phyloP scores from a whole-genome alignment of 92 coral and sea anemone species.

The Heteractis magnifica region DNA sequence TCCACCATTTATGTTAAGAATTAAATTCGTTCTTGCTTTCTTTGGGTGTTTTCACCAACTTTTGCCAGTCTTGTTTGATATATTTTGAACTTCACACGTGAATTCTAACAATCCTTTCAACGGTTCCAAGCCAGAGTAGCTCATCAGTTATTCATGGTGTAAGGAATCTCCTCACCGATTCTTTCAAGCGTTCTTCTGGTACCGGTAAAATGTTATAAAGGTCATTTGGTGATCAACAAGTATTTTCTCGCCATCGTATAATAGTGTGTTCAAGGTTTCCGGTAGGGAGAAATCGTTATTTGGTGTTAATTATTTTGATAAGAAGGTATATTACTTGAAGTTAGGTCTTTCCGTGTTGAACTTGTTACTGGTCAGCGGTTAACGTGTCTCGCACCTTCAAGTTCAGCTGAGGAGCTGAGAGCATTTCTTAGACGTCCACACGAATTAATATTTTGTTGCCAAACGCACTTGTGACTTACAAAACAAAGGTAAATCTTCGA shows the following conservation, averaged over 20 bases:
- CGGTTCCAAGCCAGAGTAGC: background rate
- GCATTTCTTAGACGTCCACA: background rate
- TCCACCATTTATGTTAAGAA: background rate
- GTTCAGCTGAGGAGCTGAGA: background rate
- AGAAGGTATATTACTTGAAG: background rate
- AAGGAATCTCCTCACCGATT: constrained; percentile 5
- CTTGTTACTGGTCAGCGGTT: background rate
- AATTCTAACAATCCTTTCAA: background rate
- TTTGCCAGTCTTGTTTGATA: background rate
- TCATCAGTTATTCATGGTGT: constrained; percentile 32
- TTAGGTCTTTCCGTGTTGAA: background rate
- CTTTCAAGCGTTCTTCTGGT: constrained; percentile 36
- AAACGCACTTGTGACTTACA: too few species aligned
- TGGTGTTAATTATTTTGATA: background rate
- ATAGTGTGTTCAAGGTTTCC: background rate
- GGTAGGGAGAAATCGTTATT: background rate
- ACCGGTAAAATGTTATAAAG: constrained; percentile 13
- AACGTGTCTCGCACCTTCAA: background rate
- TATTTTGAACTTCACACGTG: background rate
- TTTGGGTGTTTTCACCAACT: background rate
- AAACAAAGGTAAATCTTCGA: too few species aligned
- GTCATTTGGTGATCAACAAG: background rate
- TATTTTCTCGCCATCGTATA: background rate
- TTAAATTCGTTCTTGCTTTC: background rate
- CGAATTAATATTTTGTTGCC: too few species aligned